Evolutionary conservation across 2,113 vertebrate species (phyloP), one percentile per base, ranked within the genome.

Genomic region (Mus pahari): DNA sequence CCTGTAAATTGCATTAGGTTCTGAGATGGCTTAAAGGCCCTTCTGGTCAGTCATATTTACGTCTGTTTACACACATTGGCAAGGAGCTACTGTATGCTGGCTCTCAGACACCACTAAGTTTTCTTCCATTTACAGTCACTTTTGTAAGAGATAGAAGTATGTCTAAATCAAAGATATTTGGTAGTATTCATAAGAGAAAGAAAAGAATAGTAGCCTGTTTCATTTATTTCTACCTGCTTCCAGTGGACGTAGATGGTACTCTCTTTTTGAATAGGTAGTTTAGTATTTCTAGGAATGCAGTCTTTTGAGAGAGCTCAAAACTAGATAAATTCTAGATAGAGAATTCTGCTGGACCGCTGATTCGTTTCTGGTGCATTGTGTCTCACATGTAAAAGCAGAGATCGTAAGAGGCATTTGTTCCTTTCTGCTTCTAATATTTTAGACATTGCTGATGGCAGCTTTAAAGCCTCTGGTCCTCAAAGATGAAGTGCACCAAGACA

Each of bases 41-140:
- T 55, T 84, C 70, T 74, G 91, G 39, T 58, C 91, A 92, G 92
- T 94, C 83, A 74, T 90, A 94, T 96, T 92, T 84, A 95, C 74
- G 94, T 96, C 82, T 96, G 89, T 94, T 97, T 97, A 92, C 90
- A 96, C 20, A 83, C 90, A 92, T 74, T 92, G 90, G 90, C 87
- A 94, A 97, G 97, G 81, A 93, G 89, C 95, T 96, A 92, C 93
- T 95, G 94, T 94, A 70, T 10, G 28, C 83, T 95, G 92, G 83
- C 89, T 90, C 45, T 70, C 53, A 45, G 78, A 79, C 70, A n/a
- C 39, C 42, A 82, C 88, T 86, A 33, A 92, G 92, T 94, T 95
- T 94, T 83, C 90, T 97, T 94, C 92, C 94, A 87, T 86, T 86
- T 91, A 91, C 75, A 92, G 75, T 92, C 62, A 92, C 60, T 92